A percentile compares a stretch with the other conserved stretches of the same genome.
Evolutionary conservation across 2,888 invertebrate genomes (phyloP).

Genomic region (Mallateleia sp.): DNA sequence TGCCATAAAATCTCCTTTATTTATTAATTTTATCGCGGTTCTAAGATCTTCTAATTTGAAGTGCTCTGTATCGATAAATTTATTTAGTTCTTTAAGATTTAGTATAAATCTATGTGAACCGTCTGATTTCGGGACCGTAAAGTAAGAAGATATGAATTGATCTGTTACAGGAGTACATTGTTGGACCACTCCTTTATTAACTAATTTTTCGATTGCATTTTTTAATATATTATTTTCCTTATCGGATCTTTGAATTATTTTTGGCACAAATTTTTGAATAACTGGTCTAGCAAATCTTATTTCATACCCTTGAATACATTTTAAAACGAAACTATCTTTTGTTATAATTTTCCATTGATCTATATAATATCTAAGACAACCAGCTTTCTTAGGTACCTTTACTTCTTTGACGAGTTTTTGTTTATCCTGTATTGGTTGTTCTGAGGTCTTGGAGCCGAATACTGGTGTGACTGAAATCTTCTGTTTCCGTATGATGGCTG

Average conservation of each 20-base stretch:
- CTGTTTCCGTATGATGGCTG: constrained; percentile 19
- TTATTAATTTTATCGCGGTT: constrained; percentile 55
- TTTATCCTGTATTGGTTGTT: neutral
- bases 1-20: constrained; percentile 53
- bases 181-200: neutral
- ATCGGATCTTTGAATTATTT: neutral
- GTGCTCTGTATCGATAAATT: constrained; percentile 37
- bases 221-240: neutral
- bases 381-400: neutral
- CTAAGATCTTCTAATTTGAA: constrained; percentile 72
- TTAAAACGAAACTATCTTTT: neutral
- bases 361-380: neutral
- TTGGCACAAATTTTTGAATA: neutral
- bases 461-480: neutral
- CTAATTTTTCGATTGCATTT: neutral
- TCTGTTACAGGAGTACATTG: neutral
- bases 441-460: neutral
- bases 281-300: neutral
- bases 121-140: constrained; percentile 65
- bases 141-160: constrained; percentile 37
- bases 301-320: neutral
- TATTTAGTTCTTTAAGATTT: neutral
- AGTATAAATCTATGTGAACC: constrained; percentile 50
- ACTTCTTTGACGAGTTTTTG: neutral
- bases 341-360: neutral